These are phyloP conservation scores for Oncorhynchus gorbuscha DNA, from an alignment of 2,113 vertebrate genomes.

Conservation along the genomic window DNA sequence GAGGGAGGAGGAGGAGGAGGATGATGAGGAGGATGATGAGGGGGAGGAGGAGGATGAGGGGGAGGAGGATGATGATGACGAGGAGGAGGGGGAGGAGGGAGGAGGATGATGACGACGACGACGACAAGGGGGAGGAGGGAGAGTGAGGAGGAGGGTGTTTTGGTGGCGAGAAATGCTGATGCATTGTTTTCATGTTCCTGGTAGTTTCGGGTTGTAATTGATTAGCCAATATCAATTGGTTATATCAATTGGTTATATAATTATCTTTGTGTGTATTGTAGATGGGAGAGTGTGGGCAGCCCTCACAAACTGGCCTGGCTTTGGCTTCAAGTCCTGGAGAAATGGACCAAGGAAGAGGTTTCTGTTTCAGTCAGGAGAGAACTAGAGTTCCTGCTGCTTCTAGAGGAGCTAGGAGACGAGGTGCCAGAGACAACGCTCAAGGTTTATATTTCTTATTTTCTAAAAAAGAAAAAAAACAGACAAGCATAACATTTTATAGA, in stretches of 20 bases:
- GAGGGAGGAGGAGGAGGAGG: no score
- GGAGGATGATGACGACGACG: fast-evolving
- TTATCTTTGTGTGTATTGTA: constrained; percentile 33
- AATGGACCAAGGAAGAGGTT: constrained; percentile 82
- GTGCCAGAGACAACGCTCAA: constrained; percentile 77
- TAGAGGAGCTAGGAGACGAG: constrained; percentile 83
- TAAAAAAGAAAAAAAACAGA: background rate
- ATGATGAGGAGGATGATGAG: no score
- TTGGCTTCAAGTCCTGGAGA: constrained; percentile 89
- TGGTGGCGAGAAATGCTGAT: background rate
- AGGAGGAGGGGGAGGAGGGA: no score
- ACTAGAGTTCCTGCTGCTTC: constrained; percentile 86
- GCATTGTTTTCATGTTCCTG: background rate
- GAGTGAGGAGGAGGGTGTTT: no score
- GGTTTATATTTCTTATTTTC: constrained; percentile 57
- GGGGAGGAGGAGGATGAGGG: fast-evolving
- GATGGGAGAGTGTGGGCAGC: constrained; percentile 75
- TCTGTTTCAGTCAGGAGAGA: constrained; percentile 67
- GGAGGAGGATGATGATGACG: no score
- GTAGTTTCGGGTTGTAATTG: background rate
- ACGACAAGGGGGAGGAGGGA: no score
- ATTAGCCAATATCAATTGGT: background rate
- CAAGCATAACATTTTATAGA: background rate
- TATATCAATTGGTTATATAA: background rate
- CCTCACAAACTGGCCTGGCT: constrained; percentile 88